Percentiles rank a stretch among this genome's conserved stretches.
Evolutionary conservation across 2,113 vertebrate species (phyloP).

Genomic region (Psittacula cyanocephala): DNA sequence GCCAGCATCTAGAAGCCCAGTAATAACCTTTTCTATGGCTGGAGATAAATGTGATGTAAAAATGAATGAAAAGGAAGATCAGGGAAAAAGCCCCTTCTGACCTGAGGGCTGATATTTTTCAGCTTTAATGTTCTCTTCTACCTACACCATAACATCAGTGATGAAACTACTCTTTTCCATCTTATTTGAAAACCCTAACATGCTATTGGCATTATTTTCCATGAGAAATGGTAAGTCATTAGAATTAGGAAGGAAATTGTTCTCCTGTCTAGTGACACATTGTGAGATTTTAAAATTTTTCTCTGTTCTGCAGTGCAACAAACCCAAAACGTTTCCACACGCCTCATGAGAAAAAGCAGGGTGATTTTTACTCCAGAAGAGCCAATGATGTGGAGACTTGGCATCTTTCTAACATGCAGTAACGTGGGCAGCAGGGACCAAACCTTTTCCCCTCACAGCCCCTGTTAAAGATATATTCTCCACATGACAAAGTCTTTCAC

Average conservation of each 20-base stretch:
- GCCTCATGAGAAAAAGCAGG: neutral
- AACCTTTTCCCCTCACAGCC: neutral
- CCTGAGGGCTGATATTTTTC: constrained; percentile 59
- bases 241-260: constrained; percentile 35
- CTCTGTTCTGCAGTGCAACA: neutral
- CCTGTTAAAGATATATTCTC: neutral
- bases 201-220: constrained; percentile 36
- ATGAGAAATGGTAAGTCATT: constrained; percentile 33
- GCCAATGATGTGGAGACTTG: neutral
- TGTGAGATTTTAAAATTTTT: constrained; percentile 19
- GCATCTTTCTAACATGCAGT: neutral
- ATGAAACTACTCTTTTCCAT: constrained; percentile 51
- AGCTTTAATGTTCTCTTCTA: constrained; percentile 54
- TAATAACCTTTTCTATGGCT: constrained; percentile 41
- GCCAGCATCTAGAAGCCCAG: neutral
- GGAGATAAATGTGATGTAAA: constrained; percentile 54
- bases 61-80: constrained; percentile 62
- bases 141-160: constrained; percentile 30
- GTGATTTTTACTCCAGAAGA: neutral
- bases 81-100: constrained; percentile 51
- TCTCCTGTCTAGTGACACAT: neutral
- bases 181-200: constrained; percentile 54
- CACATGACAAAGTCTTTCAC: neutral
- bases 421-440: neutral
- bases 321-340: neutral